Evolutionary conservation across 1,140 invertebrate genomes (phyloP).

Genomic region (Chironomus tepperi): DNA sequence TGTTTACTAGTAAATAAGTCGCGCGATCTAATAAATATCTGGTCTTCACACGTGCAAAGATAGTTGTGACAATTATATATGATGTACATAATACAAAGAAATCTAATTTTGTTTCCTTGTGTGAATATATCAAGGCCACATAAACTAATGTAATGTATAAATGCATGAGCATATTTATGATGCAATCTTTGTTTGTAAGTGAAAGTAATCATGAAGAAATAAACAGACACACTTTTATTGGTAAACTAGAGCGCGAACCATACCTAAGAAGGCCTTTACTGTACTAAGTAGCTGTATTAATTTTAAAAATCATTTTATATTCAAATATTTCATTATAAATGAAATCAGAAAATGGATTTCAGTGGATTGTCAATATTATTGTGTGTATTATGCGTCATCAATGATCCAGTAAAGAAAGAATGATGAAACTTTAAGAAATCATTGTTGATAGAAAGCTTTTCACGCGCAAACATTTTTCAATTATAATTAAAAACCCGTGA

Average conservation of each 20-base stretch:
- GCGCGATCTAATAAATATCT: not conserved
- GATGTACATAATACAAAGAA: not conserved
- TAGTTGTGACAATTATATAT: not conserved
- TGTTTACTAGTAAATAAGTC: no score
- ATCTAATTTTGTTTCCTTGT: not conserved
- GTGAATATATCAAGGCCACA: not conserved
- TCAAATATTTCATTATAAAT: no score
- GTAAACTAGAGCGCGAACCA: not conserved
- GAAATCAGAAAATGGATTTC: no score
- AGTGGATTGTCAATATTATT: no score
- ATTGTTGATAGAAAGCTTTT: no score
- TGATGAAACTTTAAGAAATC: no score
- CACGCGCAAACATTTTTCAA: no score
- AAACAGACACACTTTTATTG: not conserved
- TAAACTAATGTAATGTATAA: not conserved
- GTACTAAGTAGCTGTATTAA: no score
- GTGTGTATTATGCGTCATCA: no score
- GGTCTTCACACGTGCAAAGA: not conserved
- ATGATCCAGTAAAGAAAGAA: no score
- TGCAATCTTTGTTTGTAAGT: constrained; percentile 7
- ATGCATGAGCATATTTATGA: not conserved
- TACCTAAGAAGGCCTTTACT: no score
- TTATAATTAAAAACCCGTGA: not conserved
- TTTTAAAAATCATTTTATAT: no score
- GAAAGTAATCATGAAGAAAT: constrained; percentile 4